Conservation (phyloP, 1,140 invertebrate species). For the Sarcophaga bullata region DNA sequence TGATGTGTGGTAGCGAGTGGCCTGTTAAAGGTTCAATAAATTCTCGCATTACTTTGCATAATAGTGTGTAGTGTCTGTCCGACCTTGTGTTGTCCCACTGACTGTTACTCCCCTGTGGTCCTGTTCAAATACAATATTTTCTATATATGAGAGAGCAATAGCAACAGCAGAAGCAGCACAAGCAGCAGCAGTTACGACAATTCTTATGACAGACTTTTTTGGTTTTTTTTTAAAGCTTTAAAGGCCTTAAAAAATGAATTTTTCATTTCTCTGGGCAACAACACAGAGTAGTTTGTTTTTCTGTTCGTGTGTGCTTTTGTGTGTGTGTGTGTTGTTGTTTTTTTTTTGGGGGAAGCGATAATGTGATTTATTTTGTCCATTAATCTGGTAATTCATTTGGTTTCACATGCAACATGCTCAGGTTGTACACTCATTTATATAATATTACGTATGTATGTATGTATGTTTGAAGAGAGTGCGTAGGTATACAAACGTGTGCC, state of each 20-base stretch:
- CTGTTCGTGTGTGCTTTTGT: background rate
- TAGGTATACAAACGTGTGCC: background rate
- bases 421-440: constrained; percentile 33
- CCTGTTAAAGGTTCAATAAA: constrained; percentile 57
- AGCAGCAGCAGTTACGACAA: background rate
- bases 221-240: constrained; percentile 1
- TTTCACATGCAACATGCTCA: constrained; percentile 47
- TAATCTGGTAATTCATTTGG: constrained; percentile 66
- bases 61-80: background rate
- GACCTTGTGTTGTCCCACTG: background rate
- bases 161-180: background rate
- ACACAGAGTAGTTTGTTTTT: too few relatives aligned
- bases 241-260: background rate
- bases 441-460: background rate
- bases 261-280: too few relatives aligned
- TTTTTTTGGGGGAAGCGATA: constrained; percentile 58
- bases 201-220: too few relatives aligned
- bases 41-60: constrained; percentile 49
- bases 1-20: constrained; percentile 35
- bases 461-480: constrained; percentile 1
- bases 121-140: background rate
- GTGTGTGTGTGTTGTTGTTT: background rate
- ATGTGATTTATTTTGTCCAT: constrained; percentile 66
- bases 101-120: constrained; percentile 17
- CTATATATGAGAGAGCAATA: background rate